Evolutionary conservation across 2,888 invertebrate species (phyloP).

Genomic region (Epirrhoe alternata): DNA sequence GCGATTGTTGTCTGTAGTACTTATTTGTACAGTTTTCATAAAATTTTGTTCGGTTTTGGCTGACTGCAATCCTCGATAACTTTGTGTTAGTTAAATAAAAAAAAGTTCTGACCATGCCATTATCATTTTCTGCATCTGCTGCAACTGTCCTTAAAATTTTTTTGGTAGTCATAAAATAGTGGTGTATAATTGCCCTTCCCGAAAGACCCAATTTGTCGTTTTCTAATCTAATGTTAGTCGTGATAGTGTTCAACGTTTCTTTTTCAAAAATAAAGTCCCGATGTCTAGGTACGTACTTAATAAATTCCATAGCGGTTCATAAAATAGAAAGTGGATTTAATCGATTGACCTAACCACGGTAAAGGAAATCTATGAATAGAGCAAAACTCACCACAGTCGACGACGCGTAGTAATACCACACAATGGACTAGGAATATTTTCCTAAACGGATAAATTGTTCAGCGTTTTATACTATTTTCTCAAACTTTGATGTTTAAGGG

Average conservation of each 20-base stretch:
- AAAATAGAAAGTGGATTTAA: conserved; percentile 28
- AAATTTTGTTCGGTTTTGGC: too few species aligned
- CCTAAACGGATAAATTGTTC: conserved; percentile 46
- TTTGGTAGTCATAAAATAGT: too few species aligned
- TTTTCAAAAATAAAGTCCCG: background rate
- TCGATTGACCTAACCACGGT: conserved; percentile 30
- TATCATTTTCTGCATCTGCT: too few species aligned
- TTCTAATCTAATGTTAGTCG: background rate
- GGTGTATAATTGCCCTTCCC: background rate
- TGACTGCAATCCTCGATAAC: too few species aligned
- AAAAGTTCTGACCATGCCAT: too few species aligned
- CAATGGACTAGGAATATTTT: conserved; percentile 49
- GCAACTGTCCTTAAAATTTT: too few species aligned
- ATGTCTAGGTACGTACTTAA: conserved; percentile 17
- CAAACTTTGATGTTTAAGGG: background rate
- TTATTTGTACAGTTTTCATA: too few species aligned
- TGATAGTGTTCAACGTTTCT: background rate
- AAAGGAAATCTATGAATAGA: conserved; percentile 43
- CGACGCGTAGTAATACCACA: conserved; percentile 37
- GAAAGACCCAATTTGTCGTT: background rate
- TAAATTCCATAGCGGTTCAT: conserved; percentile 24
- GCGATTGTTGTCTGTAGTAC: too few species aligned
- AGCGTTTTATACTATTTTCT: conserved; percentile 33
- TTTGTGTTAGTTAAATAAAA: too few species aligned
- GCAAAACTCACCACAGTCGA: conserved; percentile 32